Base-by-base conservation (phyloP, 2,797 vertebrate species). In the Dendrocincla fuliginosa region DNA sequence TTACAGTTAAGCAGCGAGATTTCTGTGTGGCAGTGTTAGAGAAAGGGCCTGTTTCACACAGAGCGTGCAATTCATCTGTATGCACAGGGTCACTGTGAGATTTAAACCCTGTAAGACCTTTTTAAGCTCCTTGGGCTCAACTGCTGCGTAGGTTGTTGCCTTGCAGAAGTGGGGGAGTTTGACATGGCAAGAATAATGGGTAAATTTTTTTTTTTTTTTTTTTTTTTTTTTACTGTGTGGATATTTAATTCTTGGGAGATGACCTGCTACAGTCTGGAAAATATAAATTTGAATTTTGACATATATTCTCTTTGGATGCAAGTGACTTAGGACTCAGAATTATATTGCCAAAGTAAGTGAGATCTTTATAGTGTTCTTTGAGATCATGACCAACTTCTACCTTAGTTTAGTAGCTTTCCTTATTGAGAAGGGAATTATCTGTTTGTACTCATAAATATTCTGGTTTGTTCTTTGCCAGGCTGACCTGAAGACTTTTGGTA, bases 41-140 rank as follows among this genome's bases (percentile, higher is more conserved):
- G 86, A 88, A 35, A 30, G 61, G 61, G 61, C 39, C 61, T 18
- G 18, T 84, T 92, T 60, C 74, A 84, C 74, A 84, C 63, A 79
- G 55, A 47, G 20, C 11, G 13, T 63, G 35, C 61, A 17, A 12
- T 89, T 84, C 64, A 59, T 65, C 91, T 92, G 69, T 42, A 25
- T 81, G 63, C 76, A 27, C 75, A n/a, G 55, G 82, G 50, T 84
- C 84, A 79, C 57, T 33, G 16, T 32, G 77, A 81, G 89, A 65
- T 73, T 91, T 90, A 89, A 93, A 81, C 63, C 27, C 50, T 12
- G 1, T 49, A 94, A 92, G 65, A 83, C 87, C 61, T 75, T 84
- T 84, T 59, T 95, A 95, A 96, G 84, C 87, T 89, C 27, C 32
- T 88, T 63, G 75, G 44, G 37, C 50, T 94, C 95, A 84, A 33